Evolutionary conservation across 2,113 vertebrate species (phyloP).

Genomic region (Eonycteris spelaea): DNA sequence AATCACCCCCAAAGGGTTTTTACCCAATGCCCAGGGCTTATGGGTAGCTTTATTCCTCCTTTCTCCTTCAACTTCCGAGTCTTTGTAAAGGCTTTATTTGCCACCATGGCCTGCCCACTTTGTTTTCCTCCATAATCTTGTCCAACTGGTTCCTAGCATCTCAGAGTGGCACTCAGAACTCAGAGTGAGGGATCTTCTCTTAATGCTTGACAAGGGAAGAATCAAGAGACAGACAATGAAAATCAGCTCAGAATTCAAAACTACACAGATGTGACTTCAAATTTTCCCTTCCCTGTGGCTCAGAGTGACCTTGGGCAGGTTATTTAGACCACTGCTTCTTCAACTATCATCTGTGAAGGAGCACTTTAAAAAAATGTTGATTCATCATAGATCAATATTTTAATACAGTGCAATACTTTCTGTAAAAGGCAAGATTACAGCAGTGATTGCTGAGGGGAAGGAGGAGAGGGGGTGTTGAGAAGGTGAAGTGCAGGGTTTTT

Average conservation of each 20-base stretch:
- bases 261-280: not conserved
- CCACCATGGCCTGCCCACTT: not conserved
- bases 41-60: not conserved
- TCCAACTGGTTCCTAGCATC: not conserved
- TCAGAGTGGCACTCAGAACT: not conserved
- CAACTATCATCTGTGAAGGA: not conserved
- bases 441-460: not conserved
- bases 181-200: not conserved
- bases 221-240: not conserved
- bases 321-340: not conserved
- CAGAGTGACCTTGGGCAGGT: not conserved
- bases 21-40: not conserved
- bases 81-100: not conserved
- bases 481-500: not conserved
- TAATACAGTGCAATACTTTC: not conserved
- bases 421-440: not conserved
- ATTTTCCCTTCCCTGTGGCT: not conserved
- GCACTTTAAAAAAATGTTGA: not conserved
- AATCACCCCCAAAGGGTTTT: not conserved
- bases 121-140: not conserved
- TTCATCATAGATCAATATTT: not conserved
- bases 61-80: not conserved
- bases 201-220: not conserved
- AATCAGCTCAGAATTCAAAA: not conserved
- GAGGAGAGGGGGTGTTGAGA: not conserved